Conservation (phyloP, 2,888 invertebrate genomes). For the Leptopilina drosophilae region DNA sequence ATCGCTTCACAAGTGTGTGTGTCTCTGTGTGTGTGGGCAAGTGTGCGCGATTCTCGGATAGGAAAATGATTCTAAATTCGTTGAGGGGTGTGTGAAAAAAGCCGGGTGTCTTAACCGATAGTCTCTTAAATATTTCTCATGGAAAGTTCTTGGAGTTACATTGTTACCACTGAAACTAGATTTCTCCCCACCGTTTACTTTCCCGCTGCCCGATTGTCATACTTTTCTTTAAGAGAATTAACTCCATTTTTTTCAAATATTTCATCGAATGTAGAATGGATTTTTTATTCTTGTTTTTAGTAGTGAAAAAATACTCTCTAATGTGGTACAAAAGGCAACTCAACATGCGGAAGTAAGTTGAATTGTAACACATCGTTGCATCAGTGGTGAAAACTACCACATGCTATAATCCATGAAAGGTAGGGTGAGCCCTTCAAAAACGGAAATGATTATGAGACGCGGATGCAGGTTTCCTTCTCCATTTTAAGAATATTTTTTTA, state of each 20-base stretch:
- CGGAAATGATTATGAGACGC: slow-evolving; percentile 40
- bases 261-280: too few species aligned
- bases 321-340: neutral
- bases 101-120: neutral
- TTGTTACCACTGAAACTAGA: neutral
- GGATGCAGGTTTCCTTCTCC: slow-evolving; percentile 22
- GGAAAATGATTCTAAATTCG: slow-evolving; percentile 19
- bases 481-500: too few species aligned
- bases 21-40: neutral
- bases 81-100: neutral
- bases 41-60: neutral
- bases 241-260: too few species aligned
- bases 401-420: slow-evolving; percentile 24
- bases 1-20: neutral
- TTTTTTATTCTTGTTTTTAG: too few species aligned
- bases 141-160: neutral
- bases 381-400: slow-evolving; percentile 29
- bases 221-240: too few species aligned
- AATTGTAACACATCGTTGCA: slow-evolving; percentile 31
- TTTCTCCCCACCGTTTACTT: neutral
- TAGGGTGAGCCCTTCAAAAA: slow-evolving; percentile 31
- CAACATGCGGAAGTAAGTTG: slow-evolving; percentile 18
- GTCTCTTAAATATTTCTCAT: neutral
- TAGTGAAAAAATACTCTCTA: neutral
- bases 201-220: too few species aligned